phyloP scores from a whole-genome alignment of 2,888 invertebrate species.

The Phyto melanocephala region DNA sequence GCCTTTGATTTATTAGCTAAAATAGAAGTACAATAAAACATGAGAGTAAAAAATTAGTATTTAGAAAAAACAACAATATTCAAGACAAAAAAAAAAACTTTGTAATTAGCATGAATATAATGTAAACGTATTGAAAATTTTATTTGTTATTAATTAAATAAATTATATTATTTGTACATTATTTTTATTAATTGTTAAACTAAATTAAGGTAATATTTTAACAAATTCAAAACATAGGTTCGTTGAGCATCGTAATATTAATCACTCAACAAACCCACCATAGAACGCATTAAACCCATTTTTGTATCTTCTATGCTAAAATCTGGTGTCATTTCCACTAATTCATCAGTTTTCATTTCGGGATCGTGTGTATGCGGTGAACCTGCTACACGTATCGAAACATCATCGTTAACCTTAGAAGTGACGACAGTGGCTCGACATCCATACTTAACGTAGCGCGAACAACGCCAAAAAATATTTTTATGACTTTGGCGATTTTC shows the following conservation, averaged over 20 bases:
- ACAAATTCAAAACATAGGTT: too few species aligned
- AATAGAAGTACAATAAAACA: slow-evolving; percentile 48
- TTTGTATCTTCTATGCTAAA: slow-evolving; percentile 72
- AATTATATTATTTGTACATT: slow-evolving; percentile 47
- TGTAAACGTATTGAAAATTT: slow-evolving; percentile 23
- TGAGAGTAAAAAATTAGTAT: slow-evolving; percentile 39
- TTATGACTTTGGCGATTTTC: slow-evolving; percentile 78
- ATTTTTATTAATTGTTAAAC: slow-evolving; percentile 25
- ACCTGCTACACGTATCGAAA: slow-evolving; percentile 75
- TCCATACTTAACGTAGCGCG: slow-evolving; percentile 77
- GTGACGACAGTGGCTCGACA: slow-evolving; percentile 78
- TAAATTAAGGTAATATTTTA: too few species aligned
- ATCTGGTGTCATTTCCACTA: slow-evolving; percentile 73
- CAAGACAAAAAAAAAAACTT: slow-evolving; percentile 2
- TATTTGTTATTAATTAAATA: slow-evolving; percentile 25
- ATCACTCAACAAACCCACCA: slow-evolving; percentile 68
- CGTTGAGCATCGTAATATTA: slow-evolving; percentile 39
- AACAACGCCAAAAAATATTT: slow-evolving; percentile 79
- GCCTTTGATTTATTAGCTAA: slow-evolving; percentile 33
- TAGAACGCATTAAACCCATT: slow-evolving; percentile 67
- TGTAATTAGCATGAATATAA: not conserved
- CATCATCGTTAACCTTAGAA: slow-evolving; percentile 75
- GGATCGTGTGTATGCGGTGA: slow-evolving; percentile 77
- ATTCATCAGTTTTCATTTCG: slow-evolving; percentile 73
- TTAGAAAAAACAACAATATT: slow-evolving; percentile 14